Percentiles rank a stretch among this genome's conserved stretches.
phyloP scores from a whole-genome alignment of 2,888 invertebrate genomes.

The Candidula unifasciata region DNA sequence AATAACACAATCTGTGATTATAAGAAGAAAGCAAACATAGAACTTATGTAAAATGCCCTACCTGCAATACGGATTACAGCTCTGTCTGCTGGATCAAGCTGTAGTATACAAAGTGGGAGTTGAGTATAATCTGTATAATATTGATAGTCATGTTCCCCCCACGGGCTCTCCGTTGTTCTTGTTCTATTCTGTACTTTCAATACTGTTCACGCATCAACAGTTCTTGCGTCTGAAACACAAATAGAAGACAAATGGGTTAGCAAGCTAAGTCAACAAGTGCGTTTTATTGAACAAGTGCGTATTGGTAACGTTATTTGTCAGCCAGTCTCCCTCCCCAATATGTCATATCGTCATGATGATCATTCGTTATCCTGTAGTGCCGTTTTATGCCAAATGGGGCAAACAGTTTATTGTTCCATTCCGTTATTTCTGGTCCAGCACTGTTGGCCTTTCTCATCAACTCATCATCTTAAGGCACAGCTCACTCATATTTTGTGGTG shows the following conservation, averaged over 20 bases:
- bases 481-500: too few species aligned
- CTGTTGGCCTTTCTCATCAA: too few species aligned
- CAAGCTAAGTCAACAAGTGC: not conserved
- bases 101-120: constrained; percentile 84
- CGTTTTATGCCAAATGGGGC: too few species aligned
- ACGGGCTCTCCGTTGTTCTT: constrained; percentile 52
- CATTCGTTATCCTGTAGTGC: too few species aligned
- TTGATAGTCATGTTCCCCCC: constrained; percentile 46
- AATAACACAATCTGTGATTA: not conserved
- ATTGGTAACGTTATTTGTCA: not conserved
- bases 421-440: too few species aligned
- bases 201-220: not conserved
- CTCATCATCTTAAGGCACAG: too few species aligned
- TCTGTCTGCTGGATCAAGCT: constrained; percentile 97
- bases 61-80: constrained; percentile 97
- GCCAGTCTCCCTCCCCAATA: not conserved
- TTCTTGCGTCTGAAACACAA: constrained; percentile 9
- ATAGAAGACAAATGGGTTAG: not conserved
- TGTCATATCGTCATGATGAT: too few species aligned
- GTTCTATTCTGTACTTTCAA: not conserved
- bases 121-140: constrained; percentile 55
- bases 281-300: not conserved
- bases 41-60: constrained; percentile 79
- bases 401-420: too few species aligned
- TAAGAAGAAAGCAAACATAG: constrained; percentile 34